Base-by-base conservation (phyloP, 2,888 invertebrate genomes). In the Proisotoma minuta region DNA sequence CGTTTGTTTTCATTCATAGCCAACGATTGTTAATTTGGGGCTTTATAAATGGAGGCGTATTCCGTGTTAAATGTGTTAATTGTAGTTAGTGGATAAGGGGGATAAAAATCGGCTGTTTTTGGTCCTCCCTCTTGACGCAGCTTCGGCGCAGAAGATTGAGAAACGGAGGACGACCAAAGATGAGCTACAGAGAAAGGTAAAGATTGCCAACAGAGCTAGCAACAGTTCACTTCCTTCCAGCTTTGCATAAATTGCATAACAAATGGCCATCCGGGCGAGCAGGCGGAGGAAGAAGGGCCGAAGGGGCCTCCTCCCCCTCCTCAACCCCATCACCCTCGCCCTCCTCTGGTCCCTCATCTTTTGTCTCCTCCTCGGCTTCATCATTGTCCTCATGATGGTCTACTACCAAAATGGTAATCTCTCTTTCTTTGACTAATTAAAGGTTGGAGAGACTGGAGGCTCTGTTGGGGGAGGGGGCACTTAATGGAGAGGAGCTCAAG, bases 361-460 rank as follows among this genome's bases (percentile, higher is more conserved):
- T 24, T 60, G 53, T 47, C 47, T 60, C 23, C 53, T 60, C 10
- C 34, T n/a, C n/a, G n/a, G n/a, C n/a, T n/a, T n/a, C n/a, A n/a
- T n/a, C n/a, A n/a, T n/a, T n/a, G n/a, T n/a, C n/a, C n/a, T n/a
- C n/a, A n/a, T n/a, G n/a, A n/a, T n/a, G n/a, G n/a, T n/a, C n/a
- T n/a, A n/a, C 53, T 1, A 54, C 53, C 29, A 60, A 53, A 23
- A 47, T 54, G 47, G 60, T 60, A 27, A 22, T 8, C 15, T 5
- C 28, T 10, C 22, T 24, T 22, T 2, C 8, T 18, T 18, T 29
- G 29, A 24, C 18, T 4, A 57, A 2, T 2, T 48, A 27, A 78
- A 91, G 91, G 77, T 83, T 93, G 70, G 87, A 86, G 79, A 87
- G 88, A 74, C 90, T 92, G 77, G 86, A 91, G 77, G 85, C 87